Conservation (phyloP, 2,797 vertebrate genomes). For the Alca torda region DNA sequence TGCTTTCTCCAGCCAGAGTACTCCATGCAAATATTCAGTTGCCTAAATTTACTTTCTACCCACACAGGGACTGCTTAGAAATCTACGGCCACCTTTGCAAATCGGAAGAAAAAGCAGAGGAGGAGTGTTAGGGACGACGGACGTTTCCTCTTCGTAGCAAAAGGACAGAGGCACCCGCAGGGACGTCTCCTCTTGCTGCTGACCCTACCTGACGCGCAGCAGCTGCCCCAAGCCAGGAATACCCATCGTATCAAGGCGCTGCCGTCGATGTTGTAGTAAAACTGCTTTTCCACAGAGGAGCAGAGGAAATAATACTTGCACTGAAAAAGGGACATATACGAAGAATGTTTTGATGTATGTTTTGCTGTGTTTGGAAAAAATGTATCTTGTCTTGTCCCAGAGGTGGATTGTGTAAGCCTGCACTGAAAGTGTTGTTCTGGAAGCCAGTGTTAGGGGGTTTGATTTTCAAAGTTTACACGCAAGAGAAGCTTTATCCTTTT, state of each 20-base stretch:
- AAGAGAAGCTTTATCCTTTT: constrained; percentile 3
- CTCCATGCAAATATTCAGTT: background rate
- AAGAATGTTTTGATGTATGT: background rate
- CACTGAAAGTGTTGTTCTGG: background rate
- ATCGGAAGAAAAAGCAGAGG: constrained; percentile 56
- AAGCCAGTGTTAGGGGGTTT: background rate
- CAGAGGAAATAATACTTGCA: background rate
- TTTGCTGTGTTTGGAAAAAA: constrained; percentile 17
- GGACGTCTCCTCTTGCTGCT: background rate
- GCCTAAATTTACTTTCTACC: background rate
- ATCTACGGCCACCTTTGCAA: constrained; percentile 75
- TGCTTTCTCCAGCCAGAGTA: background rate
- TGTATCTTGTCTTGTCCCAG: background rate
- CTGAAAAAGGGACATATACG: background rate
- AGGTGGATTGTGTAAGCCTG: background rate
- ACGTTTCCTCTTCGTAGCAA: background rate
- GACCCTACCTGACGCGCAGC: background rate
- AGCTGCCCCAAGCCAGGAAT: background rate
- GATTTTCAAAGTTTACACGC: constrained; percentile 38
- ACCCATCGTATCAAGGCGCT: background rate
- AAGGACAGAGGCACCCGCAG: background rate
- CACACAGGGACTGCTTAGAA: constrained; percentile 79
- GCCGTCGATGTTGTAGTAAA: background rate
- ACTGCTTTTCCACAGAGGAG: constrained; percentile 30
- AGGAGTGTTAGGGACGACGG: constrained; percentile 16